These are phyloP conservation scores for Adoxophyes honmai DNA, from an alignment of 1,140 invertebrate species.

Conservation along the genomic window DNA sequence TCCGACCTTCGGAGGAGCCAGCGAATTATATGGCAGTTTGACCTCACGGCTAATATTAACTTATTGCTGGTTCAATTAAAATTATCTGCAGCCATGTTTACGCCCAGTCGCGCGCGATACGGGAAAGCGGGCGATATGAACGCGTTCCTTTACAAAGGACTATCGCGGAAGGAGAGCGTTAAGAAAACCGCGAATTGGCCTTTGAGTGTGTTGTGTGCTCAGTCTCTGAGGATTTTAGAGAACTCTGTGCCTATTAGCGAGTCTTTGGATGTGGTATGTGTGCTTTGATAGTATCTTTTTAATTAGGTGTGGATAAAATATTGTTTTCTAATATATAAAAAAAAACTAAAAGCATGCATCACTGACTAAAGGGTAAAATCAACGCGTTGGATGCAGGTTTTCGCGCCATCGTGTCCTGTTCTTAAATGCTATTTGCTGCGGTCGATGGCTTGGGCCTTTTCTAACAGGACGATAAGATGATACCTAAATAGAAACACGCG, in stretches of 20 bases:
- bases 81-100: neutral
- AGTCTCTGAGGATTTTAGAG: neutral
- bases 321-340: too few species aligned
- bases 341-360: too few species aligned
- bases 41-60: neutral
- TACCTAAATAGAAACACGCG: too few species aligned
- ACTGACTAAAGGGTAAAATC: too few species aligned
- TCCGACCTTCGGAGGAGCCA: neutral
- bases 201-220: conserved; percentile 3
- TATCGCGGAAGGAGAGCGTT: neutral
- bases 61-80: neutral
- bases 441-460: too few species aligned
- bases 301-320: too few species aligned
- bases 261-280: too few species aligned
- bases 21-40: neutral
- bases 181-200: neutral
- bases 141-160: neutral
- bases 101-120: neutral
- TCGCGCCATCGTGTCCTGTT: too few species aligned
- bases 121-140: neutral
- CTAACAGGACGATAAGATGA: too few species aligned
- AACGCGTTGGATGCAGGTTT: too few species aligned
- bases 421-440: too few species aligned
- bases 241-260: neutral
- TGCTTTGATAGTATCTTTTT: too few species aligned